Base-by-base conservation (phyloP, 2,888 invertebrate genomes). In the Sinodicranocentrus sp. region DNA sequence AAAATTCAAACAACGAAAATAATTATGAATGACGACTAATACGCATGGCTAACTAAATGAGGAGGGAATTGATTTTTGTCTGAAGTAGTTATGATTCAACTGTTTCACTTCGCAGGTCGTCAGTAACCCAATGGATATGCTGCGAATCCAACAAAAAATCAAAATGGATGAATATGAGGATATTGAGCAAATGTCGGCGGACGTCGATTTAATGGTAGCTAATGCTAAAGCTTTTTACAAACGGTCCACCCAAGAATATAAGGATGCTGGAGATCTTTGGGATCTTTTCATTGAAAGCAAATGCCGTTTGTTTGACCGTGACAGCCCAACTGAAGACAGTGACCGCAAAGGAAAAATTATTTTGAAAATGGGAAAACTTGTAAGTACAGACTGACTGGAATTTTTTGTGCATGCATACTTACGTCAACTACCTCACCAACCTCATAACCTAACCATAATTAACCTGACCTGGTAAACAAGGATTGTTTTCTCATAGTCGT, bases 111-210 rank as follows among this genome's bases (percentile, higher is more conserved):
- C n/a, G 39, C 91, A 93, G 89, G 96, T 97, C 44, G 97, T 99
- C 0, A 93, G 94, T 6, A 96, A 96, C 90, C 99, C 99, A 0
- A 99, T 99, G 90, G 99, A 99, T 91, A 92, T 99, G 89, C 91
- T 98, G 54, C 94, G 96, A 91, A 97, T 99, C 1, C 98, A 98
- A 91, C 98, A 98, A 90, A 99, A 98, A 91, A 91, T 99, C 10
- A 98, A 98, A 93, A 98, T 97, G 0, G 98, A 99, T 89, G 98
- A 98, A 75, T 99, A 99, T 91, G 95, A 96, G 88, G 97, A 97
- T 90, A 93, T 98, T 88, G 97, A 98, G 33, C 97, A 98, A 90
- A 92, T 99, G 84, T 94, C 96, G 48, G 93, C 94, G 8, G 99
- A 99, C 90, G 94, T 99, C 88, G 96, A 97, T 89, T 92, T 98